Conservation (phyloP, 2,888 invertebrate species). For the Brachyopa scutellaris region DNA sequence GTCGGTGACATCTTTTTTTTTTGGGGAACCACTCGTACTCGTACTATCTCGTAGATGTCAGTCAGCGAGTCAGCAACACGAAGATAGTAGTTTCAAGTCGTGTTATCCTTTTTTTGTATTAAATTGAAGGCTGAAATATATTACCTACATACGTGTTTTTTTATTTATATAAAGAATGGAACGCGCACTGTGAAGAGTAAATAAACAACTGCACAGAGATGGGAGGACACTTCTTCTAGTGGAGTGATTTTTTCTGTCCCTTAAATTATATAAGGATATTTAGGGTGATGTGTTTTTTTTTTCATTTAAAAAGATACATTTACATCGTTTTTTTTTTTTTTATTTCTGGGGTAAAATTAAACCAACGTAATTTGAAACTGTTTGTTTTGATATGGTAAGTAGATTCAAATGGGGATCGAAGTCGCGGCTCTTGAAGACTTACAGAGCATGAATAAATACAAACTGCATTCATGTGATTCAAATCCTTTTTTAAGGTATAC, state of each 20-base stretch:
- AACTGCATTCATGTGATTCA: too few species aligned
- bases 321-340: neutral
- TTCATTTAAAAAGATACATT: too few species aligned
- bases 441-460: too few species aligned
- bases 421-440: too few species aligned
- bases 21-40: constrained; percentile 39
- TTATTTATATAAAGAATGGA: constrained; percentile 51
- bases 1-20: constrained; percentile 32
- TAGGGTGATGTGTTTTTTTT: constrained; percentile 6
- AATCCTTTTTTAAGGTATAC: too few species aligned
- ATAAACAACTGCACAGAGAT: constrained; percentile 51
- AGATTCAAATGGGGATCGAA: too few species aligned
- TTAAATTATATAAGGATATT: constrained; percentile 6
- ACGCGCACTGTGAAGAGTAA: constrained; percentile 29
- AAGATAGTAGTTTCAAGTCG: constrained; percentile 1
- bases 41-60: constrained; percentile 42
- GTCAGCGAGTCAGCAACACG: constrained; percentile 30
- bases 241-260: constrained; percentile 21
- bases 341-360: neutral
- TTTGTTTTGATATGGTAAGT: constrained; percentile 21
- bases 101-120: constrained; percentile 20
- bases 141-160: constrained; percentile 41
- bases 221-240: neutral
- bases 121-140: constrained; percentile 1
- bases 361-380: neutral